These are phyloP conservation scores for Harpegnathos saltator DNA, from an alignment of 1,140 invertebrate species.

Conservation along the genomic window DNA sequence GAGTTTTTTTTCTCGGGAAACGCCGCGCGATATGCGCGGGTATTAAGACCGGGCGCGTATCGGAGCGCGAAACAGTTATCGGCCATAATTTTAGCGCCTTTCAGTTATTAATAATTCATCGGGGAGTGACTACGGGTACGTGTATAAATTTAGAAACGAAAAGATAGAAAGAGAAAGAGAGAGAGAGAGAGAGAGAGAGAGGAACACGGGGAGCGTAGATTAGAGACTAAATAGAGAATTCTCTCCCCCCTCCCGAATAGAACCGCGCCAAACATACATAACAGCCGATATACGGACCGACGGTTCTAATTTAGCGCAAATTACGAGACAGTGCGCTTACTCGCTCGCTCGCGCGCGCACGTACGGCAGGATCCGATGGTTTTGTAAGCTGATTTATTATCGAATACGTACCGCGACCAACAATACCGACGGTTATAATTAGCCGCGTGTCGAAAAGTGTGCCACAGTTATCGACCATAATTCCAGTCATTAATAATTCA, in stretches of 20 bases:
- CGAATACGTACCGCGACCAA: conserved; percentile 7
- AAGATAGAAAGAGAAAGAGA: too few species aligned
- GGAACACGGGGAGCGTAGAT: conserved; percentile 12
- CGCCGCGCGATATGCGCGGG: too few species aligned
- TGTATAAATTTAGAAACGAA: neutral
- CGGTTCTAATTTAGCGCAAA: conserved; percentile 46
- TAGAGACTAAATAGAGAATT: conserved; percentile 43
- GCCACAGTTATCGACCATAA: conserved; percentile 21
- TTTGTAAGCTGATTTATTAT: conserved; percentile 38
- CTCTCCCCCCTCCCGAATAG: conserved; percentile 19
- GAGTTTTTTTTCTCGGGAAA: conserved; percentile 29
- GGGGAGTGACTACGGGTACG: neutral
- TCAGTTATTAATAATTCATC: conserved; percentile 55
- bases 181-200: too few species aligned
- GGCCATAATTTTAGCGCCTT: conserved; percentile 49
- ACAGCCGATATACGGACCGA: conserved; percentile 11
- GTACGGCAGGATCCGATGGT: neutral
- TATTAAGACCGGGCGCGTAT: conserved; percentile 27
- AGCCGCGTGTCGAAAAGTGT: conserved; percentile 22
- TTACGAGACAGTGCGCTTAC: conserved; percentile 23
- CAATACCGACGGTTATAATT: conserved; percentile 48
- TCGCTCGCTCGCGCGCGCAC: too few species aligned
- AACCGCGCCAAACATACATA: conserved; percentile 20
- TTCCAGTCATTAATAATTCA: conserved; percentile 55
- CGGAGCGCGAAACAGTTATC: conserved; percentile 7